phyloP scores from a whole-genome alignment of 2,888 invertebrate species.

The Lepeophtheirus nordmannii region DNA sequence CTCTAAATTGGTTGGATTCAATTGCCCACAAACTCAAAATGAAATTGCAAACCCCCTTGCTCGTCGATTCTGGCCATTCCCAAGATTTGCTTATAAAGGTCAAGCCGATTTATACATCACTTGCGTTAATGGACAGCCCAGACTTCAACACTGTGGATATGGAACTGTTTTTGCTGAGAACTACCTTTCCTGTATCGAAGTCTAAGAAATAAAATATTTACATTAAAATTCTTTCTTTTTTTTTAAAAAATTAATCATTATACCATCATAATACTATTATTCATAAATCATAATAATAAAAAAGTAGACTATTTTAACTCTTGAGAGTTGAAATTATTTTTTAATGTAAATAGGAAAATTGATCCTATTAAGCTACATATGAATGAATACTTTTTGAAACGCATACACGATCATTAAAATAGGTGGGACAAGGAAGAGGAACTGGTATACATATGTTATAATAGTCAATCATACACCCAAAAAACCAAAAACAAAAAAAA shows the following conservation, averaged over 20 bases:
- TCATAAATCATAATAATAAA: too few relatives aligned
- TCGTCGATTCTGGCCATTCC: slow-evolving; percentile 68
- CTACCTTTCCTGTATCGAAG: slow-evolving; percentile 63
- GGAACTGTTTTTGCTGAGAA: slow-evolving; percentile 71
- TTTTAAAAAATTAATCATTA: background rate
- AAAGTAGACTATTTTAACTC: too few relatives aligned
- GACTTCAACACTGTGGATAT: slow-evolving; percentile 71
- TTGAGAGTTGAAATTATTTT: too few relatives aligned
- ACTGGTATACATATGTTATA: too few relatives aligned
- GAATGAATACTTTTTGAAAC: too few relatives aligned
- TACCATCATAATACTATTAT: background rate
- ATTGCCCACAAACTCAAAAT: slow-evolving; percentile 21
- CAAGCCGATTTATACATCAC: slow-evolving; percentile 75
- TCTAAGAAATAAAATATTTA: background rate
- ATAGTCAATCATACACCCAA: too few relatives aligned
- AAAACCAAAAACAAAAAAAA: too few relatives aligned
- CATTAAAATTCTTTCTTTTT: background rate
- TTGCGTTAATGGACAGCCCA: slow-evolving; percentile 74
- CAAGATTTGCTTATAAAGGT: slow-evolving; percentile 70
- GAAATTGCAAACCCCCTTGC: slow-evolving; percentile 1
- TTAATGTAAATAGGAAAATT: too few relatives aligned
- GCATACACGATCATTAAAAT: too few relatives aligned
- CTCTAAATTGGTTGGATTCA: slow-evolving; percentile 14
- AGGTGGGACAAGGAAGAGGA: too few relatives aligned
- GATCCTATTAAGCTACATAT: too few relatives aligned